These are phyloP conservation scores for Dromococcyx pavoninus DNA, from an alignment of 2,797 vertebrate genomes.

Conservation along the genomic window DNA sequence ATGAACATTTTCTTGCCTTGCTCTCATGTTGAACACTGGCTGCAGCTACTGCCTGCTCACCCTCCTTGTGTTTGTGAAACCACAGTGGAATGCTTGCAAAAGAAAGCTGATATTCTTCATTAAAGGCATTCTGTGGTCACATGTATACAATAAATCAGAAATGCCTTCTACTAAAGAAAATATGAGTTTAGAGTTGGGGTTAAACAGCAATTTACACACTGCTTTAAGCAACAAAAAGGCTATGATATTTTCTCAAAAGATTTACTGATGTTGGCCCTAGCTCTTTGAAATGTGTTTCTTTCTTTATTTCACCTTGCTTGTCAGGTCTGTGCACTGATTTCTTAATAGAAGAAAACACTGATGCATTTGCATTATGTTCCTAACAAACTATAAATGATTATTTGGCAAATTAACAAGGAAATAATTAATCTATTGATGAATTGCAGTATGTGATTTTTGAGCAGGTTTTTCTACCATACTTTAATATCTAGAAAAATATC, in stretches of 20 bases:
- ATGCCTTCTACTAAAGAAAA: conserved; percentile 9
- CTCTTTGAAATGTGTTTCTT: conserved; percentile 69
- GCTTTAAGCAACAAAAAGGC: background rate
- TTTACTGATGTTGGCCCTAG: conserved; percentile 60
- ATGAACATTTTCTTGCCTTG: background rate
- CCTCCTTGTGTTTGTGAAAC: conserved; percentile 8
- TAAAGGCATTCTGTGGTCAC: conserved; percentile 31
- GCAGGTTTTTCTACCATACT: background rate
- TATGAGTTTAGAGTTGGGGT: background rate
- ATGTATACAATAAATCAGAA: background rate
- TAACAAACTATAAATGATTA: background rate
- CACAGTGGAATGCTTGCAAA: conserved; percentile 14
- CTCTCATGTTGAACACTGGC: background rate
- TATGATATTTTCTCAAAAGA: background rate
- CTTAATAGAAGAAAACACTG: background rate
- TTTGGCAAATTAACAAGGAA: background rate
- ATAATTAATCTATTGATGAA: conserved; percentile 12
- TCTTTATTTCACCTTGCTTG: conserved; percentile 60
- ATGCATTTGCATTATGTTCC: background rate
- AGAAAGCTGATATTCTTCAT: background rate
- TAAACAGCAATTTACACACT: background rate
- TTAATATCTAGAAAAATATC: conserved; percentile 4
- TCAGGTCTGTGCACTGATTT: conserved; percentile 61
- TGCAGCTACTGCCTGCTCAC: conserved; percentile 25
- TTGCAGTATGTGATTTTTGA: background rate